These are phyloP conservation scores for Allygus modestus DNA, from an alignment of 2,888 invertebrate species.

Conservation along the genomic window DNA sequence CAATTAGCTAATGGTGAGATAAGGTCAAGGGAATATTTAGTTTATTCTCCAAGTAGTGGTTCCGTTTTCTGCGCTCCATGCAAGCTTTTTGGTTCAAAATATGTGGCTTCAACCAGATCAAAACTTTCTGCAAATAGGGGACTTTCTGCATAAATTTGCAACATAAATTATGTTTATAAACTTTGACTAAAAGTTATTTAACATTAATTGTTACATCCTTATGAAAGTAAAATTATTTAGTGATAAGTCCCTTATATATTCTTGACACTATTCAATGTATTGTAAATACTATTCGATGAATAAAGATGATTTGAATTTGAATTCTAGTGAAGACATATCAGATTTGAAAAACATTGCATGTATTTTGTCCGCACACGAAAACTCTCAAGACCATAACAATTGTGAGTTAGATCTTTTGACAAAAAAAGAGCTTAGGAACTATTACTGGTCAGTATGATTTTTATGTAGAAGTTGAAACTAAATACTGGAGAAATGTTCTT, in stretches of 20 bases:
- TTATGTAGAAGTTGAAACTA: conserved; percentile 43
- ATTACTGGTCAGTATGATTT: conserved; percentile 44
- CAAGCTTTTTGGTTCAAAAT: conserved; percentile 55
- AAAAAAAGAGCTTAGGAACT: conserved; percentile 46
- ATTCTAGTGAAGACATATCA: conserved; percentile 56
- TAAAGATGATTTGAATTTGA: too few relatives aligned
- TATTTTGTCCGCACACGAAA: conserved; percentile 53
- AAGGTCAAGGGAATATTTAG: conserved; percentile 54
- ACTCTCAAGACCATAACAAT: conserved; percentile 52
- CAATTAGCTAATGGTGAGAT: conserved; percentile 54
- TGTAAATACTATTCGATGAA: too few relatives aligned
- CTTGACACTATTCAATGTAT: too few relatives aligned
- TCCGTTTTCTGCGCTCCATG: conserved; percentile 57
- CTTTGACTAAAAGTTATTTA: too few relatives aligned
- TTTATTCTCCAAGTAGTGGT: conserved; percentile 55
- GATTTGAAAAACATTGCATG: conserved; percentile 47
- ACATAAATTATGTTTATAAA: too few relatives aligned
- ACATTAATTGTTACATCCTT: too few relatives aligned
- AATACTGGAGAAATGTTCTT: conserved; percentile 52
- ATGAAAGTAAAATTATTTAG: too few relatives aligned
- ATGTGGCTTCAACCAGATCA: conserved; percentile 37
- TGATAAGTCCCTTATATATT: too few relatives aligned
- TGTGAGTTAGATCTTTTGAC: conserved; percentile 45
- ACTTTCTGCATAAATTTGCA: too few relatives aligned
- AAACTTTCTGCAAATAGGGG: too few relatives aligned